Evolutionary conservation across 2,888 invertebrate genomes (phyloP).

Genomic region (Pachliopta kotzebuea): DNA sequence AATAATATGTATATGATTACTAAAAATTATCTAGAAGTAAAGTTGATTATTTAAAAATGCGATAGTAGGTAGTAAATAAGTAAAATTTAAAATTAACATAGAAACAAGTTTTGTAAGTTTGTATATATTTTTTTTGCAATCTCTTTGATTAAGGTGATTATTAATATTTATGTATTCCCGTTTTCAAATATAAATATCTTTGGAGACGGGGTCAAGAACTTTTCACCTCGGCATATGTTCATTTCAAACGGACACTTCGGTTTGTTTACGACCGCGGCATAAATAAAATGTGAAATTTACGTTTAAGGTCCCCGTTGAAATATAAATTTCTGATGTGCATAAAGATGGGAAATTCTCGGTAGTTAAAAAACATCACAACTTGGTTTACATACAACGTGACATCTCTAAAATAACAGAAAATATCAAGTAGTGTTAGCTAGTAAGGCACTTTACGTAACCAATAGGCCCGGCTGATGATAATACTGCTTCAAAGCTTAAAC

Average conservation of each 20-base stretch:
- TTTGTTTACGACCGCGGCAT: constrained; percentile 16
- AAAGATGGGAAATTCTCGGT: neutral
- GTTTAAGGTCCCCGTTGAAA: constrained; percentile 5
- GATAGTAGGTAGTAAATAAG: too few species aligned
- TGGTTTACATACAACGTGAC: neutral
- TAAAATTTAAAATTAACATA: neutral
- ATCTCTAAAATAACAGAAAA: too few species aligned
- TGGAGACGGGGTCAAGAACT: constrained; percentile 25
- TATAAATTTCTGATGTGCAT: neutral
- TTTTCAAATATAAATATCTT: constrained; percentile 16
- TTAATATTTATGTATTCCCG: constrained; percentile 25
- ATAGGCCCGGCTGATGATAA: too few species aligned
- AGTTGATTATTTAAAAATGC: too few species aligned
- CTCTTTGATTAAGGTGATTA: constrained; percentile 2
- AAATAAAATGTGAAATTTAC: constrained; percentile 21
- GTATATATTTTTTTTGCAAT: neutral
- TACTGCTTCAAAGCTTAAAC: too few species aligned
- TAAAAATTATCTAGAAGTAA: too few species aligned
- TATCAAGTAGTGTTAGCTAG: too few species aligned
- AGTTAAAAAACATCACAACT: neutral
- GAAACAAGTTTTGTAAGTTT: neutral
- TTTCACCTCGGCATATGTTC: constrained; percentile 23
- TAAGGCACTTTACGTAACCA: too few species aligned
- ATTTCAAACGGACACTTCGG: constrained; percentile 9
- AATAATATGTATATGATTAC: too few species aligned